Evolutionary conservation across 2,113 vertebrate species (phyloP).

Genomic region (Saimiri boliviensis): DNA sequence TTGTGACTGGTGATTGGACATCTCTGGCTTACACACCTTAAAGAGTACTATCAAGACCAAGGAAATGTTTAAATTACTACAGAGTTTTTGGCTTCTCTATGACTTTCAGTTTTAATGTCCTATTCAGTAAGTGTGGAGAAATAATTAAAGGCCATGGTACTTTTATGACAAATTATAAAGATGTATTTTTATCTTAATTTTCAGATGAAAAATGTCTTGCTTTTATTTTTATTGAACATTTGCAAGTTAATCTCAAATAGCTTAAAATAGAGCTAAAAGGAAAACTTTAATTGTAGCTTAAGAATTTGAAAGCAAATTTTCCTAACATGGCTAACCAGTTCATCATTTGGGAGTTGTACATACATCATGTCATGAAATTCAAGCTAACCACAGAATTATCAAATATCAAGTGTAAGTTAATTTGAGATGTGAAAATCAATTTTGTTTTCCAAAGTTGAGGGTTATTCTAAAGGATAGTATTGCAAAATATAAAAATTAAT

Average conservation of each 20-base stretch:
- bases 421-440: background rate
- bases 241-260: background rate
- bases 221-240: background rate
- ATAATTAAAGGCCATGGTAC: background rate
- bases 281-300: background rate
- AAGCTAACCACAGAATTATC: background rate
- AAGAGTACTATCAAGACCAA: background rate
- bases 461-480: background rate
- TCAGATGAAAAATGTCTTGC: background rate
- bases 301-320: background rate
- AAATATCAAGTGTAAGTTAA: background rate
- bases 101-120: background rate
- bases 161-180: background rate
- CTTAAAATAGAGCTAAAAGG: background rate
- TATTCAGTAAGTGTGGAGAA: background rate
- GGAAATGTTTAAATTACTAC: background rate
- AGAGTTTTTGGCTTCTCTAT: background rate
- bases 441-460: background rate
- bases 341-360: background rate
- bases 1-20: background rate
- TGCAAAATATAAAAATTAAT: background rate
- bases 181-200: constrained; percentile 1
- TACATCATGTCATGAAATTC: background rate
- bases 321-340: background rate
- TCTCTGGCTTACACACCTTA: background rate